These are phyloP conservation scores for Cladorhizidae sp. DNA, from an alignment of 37 sponge, comb jelly and placozoan species.

Conservation along the genomic window DNA sequence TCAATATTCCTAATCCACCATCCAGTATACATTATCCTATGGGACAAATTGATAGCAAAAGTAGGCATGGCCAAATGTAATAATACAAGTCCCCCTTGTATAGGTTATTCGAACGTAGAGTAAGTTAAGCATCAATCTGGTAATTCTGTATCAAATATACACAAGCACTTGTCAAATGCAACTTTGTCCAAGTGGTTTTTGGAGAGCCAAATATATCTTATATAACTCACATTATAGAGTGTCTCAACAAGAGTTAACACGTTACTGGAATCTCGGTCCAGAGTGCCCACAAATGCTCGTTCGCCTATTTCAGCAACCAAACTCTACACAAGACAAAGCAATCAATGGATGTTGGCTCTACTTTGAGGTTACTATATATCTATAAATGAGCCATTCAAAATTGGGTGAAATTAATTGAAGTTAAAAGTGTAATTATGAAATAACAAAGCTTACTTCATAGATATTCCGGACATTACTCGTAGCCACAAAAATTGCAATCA, in stretches of 20 bases:
- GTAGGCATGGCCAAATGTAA: too few relatives aligned
- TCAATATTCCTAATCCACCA: too few relatives aligned
- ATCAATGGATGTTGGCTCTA: too few relatives aligned
- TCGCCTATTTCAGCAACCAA: neutral
- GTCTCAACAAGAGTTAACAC: conserved; percentile 51
- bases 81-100: too few relatives aligned
- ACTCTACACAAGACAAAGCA: neutral
- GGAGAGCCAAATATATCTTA: neutral
- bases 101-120: neutral
- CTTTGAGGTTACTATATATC: too few relatives aligned
- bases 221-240: conserved; percentile 58
- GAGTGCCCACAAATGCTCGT: conserved; percentile 37
- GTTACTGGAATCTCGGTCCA: conserved; percentile 70
- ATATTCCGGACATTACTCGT: conserved; percentile 5
- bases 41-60: too few relatives aligned
- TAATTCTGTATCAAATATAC: neutral
- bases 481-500: conserved; percentile 84
- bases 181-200: too few relatives aligned
- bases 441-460: conserved; percentile 46
- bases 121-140: neutral
- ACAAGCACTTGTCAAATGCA: too few relatives aligned
- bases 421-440: neutral
- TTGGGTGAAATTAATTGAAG: neutral
- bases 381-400: neutral
- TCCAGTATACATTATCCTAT: too few relatives aligned